phyloP scores from a whole-genome alignment of 2,888 invertebrate genomes.

The Sialis lutaria region DNA sequence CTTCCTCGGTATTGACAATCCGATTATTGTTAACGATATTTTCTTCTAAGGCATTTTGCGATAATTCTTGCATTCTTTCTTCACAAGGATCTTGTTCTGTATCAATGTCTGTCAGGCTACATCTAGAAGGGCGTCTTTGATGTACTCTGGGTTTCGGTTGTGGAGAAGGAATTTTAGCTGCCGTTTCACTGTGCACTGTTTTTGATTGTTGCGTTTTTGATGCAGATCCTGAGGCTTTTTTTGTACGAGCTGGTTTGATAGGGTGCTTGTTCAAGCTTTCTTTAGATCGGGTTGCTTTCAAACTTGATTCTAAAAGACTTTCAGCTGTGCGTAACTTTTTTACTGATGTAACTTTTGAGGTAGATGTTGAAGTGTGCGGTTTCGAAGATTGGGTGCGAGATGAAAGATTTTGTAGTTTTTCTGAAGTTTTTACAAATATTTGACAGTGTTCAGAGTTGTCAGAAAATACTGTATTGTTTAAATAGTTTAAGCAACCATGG shows the following conservation, averaged over 20 bases:
- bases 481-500: constrained; percentile 66
- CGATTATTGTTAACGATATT: constrained; percentile 14
- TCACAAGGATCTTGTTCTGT: constrained; percentile 5
- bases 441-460: constrained; percentile 11
- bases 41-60: not conserved
- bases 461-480: constrained; percentile 50
- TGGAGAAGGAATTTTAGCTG: not conserved
- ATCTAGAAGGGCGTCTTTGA: constrained; percentile 3
- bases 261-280: not conserved
- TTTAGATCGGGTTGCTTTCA: not conserved
- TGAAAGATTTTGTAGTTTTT: not conserved
- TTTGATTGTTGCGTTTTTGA: not conserved
- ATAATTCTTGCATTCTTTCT: constrained; percentile 5
- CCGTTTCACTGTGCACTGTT: not conserved
- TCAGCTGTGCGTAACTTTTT: constrained; percentile 2
- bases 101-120: constrained; percentile 7
- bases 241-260: not conserved
- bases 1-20: constrained; percentile 43
- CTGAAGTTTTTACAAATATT: not conserved
- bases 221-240: not conserved
- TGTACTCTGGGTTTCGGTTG: constrained; percentile 3
- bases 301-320: constrained; percentile 3
- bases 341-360: not conserved
- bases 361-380: not conserved
- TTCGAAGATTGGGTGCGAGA: not conserved